A percentile compares a stretch with the other conserved stretches of the same genome.
Conservation (phyloP, 2,113 vertebrate genomes). For the Salvelinus fontinalis region DNA sequence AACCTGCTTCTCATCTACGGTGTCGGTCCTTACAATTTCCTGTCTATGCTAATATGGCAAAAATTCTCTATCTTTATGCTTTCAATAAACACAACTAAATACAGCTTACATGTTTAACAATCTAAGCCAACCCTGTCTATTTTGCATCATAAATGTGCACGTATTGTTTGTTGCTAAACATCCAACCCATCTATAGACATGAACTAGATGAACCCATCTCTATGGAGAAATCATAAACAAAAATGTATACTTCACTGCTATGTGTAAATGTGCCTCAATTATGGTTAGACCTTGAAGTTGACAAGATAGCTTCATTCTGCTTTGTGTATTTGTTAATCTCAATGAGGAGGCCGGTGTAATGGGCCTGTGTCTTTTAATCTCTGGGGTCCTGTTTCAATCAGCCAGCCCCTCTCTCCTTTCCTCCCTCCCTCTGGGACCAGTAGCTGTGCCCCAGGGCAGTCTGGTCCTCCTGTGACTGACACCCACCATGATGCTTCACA, state of each 20-base stretch:
- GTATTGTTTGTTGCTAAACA: too few species aligned
- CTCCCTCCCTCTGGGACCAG: slow-evolving; percentile 45
- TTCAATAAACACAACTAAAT: too few species aligned
- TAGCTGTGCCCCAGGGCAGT: slow-evolving; percentile 65
- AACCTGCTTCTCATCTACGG: too few species aligned
- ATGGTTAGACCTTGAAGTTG: background rate
- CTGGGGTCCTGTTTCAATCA: slow-evolving; percentile 72
- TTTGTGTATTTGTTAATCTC: background rate
- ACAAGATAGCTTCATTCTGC: background rate
- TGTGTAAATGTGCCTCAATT: background rate
- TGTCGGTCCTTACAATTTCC: too few species aligned
- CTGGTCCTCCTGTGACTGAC: slow-evolving; percentile 71
- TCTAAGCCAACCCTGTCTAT: too few species aligned
- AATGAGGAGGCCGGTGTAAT: too few species aligned
- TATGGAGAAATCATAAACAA: too few species aligned
- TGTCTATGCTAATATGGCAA: too few species aligned
- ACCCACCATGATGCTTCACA: slow-evolving; percentile 62
- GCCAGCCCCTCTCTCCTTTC: slow-evolving; percentile 17
- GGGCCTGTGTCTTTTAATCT: slow-evolving; percentile 48
- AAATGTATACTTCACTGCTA: background rate
- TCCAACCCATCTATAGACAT: background rate
- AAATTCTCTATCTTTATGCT: too few species aligned
- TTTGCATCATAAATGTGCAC: too few species aligned
- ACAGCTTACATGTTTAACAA: too few species aligned
- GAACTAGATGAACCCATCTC: background rate